A percentile compares a stretch with the other conserved stretches of the same genome.
Evolutionary conservation across 2,113 vertebrate genomes (phyloP).

Genomic region (Suncus etruscus): DNA sequence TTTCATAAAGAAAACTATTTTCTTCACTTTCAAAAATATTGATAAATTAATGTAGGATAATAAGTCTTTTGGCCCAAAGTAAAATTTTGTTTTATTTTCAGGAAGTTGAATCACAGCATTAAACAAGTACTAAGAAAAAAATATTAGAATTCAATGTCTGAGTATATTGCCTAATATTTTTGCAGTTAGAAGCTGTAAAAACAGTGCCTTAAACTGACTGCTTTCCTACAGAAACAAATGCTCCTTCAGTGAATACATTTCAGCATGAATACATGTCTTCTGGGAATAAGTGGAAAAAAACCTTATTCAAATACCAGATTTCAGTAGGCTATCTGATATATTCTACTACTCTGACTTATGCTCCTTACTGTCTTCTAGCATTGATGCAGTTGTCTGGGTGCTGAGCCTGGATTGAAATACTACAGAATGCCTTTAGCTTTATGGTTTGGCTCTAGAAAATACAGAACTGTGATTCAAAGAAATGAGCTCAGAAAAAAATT

Average conservation of each 20-base stretch:
- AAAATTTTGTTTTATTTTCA: slow-evolving; percentile 15
- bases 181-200: slow-evolving; percentile 37
- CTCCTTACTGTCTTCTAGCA: not conserved
- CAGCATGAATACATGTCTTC: not conserved
- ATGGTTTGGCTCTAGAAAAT: not conserved
- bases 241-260: slow-evolving; percentile 46
- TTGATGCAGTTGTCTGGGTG: not conserved
- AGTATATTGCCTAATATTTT: slow-evolving; percentile 5
- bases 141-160: not conserved
- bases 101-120: not conserved
- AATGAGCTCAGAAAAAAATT: slow-evolving; percentile 18
- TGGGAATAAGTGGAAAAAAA: not conserved
- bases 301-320: not conserved
- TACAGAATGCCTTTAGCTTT: not conserved
- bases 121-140: slow-evolving; percentile 35
- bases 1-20: too few relatives aligned
- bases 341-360: not conserved
- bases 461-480: not conserved
- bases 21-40: too few relatives aligned
- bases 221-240: not conserved
- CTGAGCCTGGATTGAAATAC: not conserved
- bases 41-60: not conserved
- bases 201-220: slow-evolving; percentile 15
- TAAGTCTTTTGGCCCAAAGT: not conserved
- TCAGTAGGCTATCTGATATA: not conserved